phyloP scores from a whole-genome alignment of 2,888 invertebrate species.

The Parascotia fuliginaria region DNA sequence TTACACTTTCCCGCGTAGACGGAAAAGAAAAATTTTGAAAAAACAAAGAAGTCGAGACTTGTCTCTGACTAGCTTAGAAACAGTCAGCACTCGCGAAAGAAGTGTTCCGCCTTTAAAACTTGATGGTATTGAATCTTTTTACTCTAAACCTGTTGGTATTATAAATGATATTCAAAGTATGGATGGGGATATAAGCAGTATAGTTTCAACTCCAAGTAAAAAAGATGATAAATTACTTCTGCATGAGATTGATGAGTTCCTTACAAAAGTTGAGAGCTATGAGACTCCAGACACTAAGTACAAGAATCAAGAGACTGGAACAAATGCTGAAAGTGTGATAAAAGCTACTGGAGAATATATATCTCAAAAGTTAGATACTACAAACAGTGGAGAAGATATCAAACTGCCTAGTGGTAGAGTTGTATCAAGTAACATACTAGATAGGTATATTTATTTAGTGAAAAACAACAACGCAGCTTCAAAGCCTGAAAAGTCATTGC shows the following conservation, averaged over 20 bases:
- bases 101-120: slow-evolving; percentile 57
- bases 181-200: slow-evolving; percentile 81
- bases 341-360: slow-evolving; percentile 76
- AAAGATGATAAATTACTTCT: slow-evolving; percentile 76
- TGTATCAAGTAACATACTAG: slow-evolving; percentile 66
- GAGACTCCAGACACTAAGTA: slow-evolving; percentile 70
- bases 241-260: slow-evolving; percentile 80
- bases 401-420: slow-evolving; percentile 69
- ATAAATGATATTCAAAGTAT: slow-evolving; percentile 70
- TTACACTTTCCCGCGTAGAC: slow-evolving; percentile 75
- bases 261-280: slow-evolving; percentile 77
- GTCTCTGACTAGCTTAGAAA: slow-evolving; percentile 68
- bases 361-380: slow-evolving; percentile 64
- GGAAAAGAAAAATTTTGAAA: slow-evolving; percentile 60
- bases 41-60: slow-evolving; percentile 55
- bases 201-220: slow-evolving; percentile 77
- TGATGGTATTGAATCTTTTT: slow-evolving; percentile 25
- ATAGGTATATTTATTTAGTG: slow-evolving; percentile 80
- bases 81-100: slow-evolving; percentile 43
- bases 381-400: slow-evolving; percentile 56
- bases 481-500: slow-evolving; percentile 46
- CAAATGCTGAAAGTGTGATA: slow-evolving; percentile 70
- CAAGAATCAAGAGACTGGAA: slow-evolving; percentile 47
- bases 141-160: slow-evolving; percentile 33
- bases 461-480: slow-evolving; percentile 58